These are phyloP conservation scores for Xenus cinereus DNA, from an alignment of 2,113 vertebrate genomes.

Conservation along the genomic window DNA sequence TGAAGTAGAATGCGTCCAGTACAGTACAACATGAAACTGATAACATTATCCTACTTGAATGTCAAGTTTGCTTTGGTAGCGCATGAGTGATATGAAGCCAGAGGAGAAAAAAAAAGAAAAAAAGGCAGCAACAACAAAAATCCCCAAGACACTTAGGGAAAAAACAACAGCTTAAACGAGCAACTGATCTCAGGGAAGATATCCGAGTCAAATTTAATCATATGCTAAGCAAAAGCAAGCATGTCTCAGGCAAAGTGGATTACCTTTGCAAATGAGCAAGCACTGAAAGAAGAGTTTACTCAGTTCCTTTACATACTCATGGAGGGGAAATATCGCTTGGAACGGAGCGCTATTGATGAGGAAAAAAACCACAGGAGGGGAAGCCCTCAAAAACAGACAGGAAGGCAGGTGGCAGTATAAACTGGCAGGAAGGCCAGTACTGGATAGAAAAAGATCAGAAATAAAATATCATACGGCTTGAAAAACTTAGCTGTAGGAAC, in stretches of 20 bases:
- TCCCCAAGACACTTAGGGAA: neutral
- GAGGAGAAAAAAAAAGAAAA: no score
- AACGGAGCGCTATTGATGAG: neutral
- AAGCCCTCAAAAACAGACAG: neutral
- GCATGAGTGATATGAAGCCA: neutral
- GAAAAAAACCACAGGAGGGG: neutral
- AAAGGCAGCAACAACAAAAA: neutral
- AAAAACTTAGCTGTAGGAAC: neutral
- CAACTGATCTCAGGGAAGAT: neutral
- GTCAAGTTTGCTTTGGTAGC: constrained; percentile 26
- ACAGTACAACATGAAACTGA: constrained; percentile 36
- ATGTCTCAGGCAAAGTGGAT: constrained; percentile 21
- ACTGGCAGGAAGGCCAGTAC: neutral
- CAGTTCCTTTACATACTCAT: neutral
- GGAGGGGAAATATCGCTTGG: neutral
- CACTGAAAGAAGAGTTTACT: neutral
- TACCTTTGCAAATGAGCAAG: constrained; percentile 20
- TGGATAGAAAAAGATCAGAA: neutral
- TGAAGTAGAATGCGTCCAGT: neutral
- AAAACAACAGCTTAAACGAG: neutral
- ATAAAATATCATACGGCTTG: rapidly evolving
- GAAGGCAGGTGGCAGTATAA: neutral
- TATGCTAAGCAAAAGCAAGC: constrained; percentile 13
- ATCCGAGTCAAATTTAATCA: neutral
- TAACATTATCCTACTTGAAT: constrained; percentile 38